These are phyloP conservation scores for Macrobrachium rosenbergii DNA, from an alignment of 1,140 invertebrate species.

Conservation along the genomic window DNA sequence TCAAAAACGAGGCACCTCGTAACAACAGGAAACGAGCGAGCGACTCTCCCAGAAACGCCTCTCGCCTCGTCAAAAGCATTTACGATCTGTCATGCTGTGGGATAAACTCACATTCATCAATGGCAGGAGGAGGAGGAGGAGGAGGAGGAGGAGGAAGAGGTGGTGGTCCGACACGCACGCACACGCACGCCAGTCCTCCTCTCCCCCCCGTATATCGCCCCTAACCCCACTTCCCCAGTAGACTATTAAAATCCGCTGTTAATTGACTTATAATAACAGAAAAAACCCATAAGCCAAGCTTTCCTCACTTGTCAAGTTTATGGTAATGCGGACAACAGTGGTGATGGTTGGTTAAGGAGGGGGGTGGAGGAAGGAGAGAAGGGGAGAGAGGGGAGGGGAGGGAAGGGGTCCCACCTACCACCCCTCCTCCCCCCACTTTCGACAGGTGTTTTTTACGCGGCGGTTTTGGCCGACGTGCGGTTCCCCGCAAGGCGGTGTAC, in stretches of 20 bases:
- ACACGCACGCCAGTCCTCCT: neutral
- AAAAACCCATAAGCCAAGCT: neutral
- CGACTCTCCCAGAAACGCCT: no score
- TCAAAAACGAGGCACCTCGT: no score
- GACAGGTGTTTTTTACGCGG: constrained; percentile 31
- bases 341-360: no score
- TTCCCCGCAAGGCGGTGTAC: constrained; percentile 17
- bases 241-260: constrained; percentile 17
- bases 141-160: no score
- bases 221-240: neutral
- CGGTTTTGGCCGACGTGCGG: neutral
- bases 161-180: neutral
- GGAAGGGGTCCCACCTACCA: no score
- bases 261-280: constrained; percentile 51
- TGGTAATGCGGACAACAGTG: constrained; percentile 23
- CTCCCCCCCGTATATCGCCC: no score
- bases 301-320: constrained; percentile 21
- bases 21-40: no score
- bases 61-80: neutral
- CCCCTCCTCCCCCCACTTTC: neutral
- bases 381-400: no score
- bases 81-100: neutral
- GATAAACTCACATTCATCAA: constrained; percentile 1
- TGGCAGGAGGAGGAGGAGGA: no score
- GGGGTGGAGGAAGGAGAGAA: no score